Percentiles rank a stretch among this genome's conserved stretches.
phyloP scores from a whole-genome alignment of 2,888 invertebrate genomes.

The Drosophila falleni region DNA sequence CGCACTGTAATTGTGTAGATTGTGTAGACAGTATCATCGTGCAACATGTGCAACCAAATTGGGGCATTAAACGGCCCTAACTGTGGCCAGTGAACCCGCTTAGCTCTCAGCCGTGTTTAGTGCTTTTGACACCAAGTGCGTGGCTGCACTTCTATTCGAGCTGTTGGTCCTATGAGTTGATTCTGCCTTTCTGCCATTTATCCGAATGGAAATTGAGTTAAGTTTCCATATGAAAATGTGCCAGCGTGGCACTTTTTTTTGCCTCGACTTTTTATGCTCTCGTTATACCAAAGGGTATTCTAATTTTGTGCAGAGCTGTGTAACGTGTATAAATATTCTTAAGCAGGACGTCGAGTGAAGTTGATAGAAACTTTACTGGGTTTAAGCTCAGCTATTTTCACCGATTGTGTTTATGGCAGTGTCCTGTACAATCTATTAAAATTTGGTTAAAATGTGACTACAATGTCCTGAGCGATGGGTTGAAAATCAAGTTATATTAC shows the following conservation, averaged over 20 bases:
- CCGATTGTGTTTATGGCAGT: too few species aligned
- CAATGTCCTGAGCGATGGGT: too few species aligned
- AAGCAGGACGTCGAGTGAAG: too few species aligned
- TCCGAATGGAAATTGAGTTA: slow-evolving; percentile 53
- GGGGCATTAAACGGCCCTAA: slow-evolving; percentile 41
- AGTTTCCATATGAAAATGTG: slow-evolving; percentile 61
- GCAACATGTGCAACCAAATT: slow-evolving; percentile 64
- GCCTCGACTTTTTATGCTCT: background rate
- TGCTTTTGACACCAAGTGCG: slow-evolving; percentile 57
- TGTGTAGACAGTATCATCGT: background rate
- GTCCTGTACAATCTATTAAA: too few species aligned
- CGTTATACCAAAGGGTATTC: background rate
- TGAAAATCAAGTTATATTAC: too few species aligned
- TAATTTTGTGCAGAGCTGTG: background rate
- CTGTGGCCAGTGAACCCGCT: slow-evolving; percentile 52
- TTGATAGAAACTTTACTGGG: too few species aligned
- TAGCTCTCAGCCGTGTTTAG: background rate
- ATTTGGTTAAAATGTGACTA: too few species aligned
- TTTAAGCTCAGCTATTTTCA: too few species aligned
- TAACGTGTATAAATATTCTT: too few species aligned
- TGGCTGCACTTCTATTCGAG: slow-evolving; percentile 57
- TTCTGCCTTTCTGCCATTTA: slow-evolving; percentile 18
- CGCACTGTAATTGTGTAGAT: background rate
- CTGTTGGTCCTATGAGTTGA: slow-evolving; percentile 48
- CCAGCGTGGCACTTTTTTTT: slow-evolving; percentile 56